These are phyloP conservation scores for Ceratina calcarata DNA, from an alignment of 1,140 invertebrate species.

Conservation along the genomic window DNA sequence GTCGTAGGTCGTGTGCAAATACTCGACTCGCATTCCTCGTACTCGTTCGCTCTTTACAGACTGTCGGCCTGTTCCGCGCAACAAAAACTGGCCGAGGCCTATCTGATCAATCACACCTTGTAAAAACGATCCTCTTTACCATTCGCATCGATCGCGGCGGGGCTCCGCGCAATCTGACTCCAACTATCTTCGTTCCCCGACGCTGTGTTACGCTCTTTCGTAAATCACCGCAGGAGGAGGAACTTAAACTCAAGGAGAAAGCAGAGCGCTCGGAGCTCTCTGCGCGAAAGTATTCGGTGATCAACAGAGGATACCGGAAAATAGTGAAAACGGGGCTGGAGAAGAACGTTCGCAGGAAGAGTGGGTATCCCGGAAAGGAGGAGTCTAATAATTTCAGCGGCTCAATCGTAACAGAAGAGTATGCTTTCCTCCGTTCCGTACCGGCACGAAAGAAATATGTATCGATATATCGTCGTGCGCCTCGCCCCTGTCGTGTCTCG, in stretches of 20 bases:
- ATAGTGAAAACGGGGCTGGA: slow-evolving; percentile 2
- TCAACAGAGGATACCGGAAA: background rate
- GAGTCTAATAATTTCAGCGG: slow-evolving; percentile 67
- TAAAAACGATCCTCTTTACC: too few relatives aligned
- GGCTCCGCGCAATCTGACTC: too few relatives aligned
- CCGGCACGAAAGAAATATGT: slow-evolving; percentile 56
- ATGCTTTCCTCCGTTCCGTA: slow-evolving; percentile 54
- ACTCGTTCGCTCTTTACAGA: background rate
- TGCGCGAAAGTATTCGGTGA: background rate
- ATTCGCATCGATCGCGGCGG: background rate
- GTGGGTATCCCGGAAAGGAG: slow-evolving; percentile 40
- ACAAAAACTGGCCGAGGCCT: too few relatives aligned
- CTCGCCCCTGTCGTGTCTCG: slow-evolving; percentile 39
- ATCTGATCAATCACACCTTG: too few relatives aligned
- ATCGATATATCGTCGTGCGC: slow-evolving; percentile 50
- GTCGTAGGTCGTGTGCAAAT: slow-evolving; percentile 3
- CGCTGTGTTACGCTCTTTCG: background rate
- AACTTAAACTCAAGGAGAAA: background rate
- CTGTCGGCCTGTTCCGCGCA: too few relatives aligned
- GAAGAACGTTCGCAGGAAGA: slow-evolving; percentile 1
- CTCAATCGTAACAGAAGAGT: slow-evolving; percentile 67
- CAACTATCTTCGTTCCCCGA: too few relatives aligned
- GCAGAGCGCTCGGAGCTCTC: background rate
- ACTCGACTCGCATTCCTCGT: background rate
- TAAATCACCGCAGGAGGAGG: background rate